Evolutionary conservation across 1,140 invertebrate genomes (phyloP), one percentile per base, ranked within the genome.

Genomic region (Pectinophora gossypiella): DNA sequence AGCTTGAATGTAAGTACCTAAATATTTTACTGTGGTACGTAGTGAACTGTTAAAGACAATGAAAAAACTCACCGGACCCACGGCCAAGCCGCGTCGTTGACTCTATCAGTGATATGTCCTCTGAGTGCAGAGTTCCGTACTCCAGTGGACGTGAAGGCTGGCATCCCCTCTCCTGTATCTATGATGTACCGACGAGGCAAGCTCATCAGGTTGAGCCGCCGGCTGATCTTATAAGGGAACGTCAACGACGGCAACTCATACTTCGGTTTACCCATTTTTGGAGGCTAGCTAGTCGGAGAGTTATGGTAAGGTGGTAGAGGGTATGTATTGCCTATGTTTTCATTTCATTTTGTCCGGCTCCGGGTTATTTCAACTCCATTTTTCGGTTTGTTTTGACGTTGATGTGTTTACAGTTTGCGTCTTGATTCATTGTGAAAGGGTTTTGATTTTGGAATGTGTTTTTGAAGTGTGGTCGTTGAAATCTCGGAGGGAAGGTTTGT

Each of bases 171-270:
- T 0, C 58, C 68, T 0, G 71, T 71, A 21, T 76, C 78, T 1
- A 71, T 58, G 4, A 75, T 72, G 19, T 66, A 64, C 16, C 54
- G 67, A 7, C 67, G 64, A 0, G 83, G 79, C 0, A 75, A 53
- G 50, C 83, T 83, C 19, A 86, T 51, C 3, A 76, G 59, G 43
- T 85, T 83, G 23, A 78, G 48, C 19, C 83, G 62, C 42, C 58
- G 78, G 0, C 56, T 23, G 55, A 86, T 84, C 51, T 78, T 83
- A 58, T 85, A 85, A 0, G 79, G 80, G 19, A 72, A 86, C 3
- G 67, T 71, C 7, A 9, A 42, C 0, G 79, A 77, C 0, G 82
- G 82, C 2, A 56, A 67, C 48, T 85, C 82, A 38, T 55, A 72
- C 27, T 76, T 74, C 3, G 72, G 68, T 21, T 80, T 85, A 23